These are phyloP conservation scores for Tenrec ecaudatus DNA, from an alignment of 2,113 vertebrate species.

Conservation along the genomic window DNA sequence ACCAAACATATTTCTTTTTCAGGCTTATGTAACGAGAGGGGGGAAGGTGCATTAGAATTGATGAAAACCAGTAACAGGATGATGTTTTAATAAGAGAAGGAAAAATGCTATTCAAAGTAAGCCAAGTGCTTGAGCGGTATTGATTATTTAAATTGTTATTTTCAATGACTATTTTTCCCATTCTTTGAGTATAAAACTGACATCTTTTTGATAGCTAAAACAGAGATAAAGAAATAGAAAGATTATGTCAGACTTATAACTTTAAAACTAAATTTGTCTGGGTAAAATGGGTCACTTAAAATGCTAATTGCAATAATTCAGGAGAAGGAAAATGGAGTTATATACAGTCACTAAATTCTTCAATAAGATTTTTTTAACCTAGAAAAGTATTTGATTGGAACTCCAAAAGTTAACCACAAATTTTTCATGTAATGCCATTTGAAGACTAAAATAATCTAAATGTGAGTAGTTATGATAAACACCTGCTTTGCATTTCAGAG, in stretches of 20 bases:
- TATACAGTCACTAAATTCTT: constrained; percentile 5
- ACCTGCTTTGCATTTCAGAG: background rate
- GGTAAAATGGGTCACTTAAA: background rate
- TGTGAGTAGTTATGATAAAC: constrained; percentile 32
- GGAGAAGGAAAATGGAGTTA: constrained; percentile 1
- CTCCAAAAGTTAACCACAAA: background rate
- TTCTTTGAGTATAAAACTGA: background rate
- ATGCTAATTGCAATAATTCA: background rate
- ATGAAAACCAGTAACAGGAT: background rate
- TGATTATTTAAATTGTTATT: constrained; percentile 27
- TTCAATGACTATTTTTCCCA: background rate
- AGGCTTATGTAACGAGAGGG: background rate
- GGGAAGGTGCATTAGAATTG: background rate
- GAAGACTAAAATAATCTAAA: constrained; percentile 12
- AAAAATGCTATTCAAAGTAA: constrained; percentile 20
- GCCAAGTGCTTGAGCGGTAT: background rate
- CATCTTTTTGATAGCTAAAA: background rate
- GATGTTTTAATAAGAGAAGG: background rate
- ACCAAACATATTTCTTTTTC: background rate
- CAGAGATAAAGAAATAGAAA: background rate
- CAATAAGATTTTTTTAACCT: background rate
- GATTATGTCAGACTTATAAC: background rate
- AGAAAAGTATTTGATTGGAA: background rate
- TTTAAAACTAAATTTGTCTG: constrained; percentile 6
- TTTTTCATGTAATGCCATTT: constrained; percentile 21